These are phyloP conservation scores for Paracyclopina nana DNA, from an alignment of 1,140 invertebrate species.

Conservation along the genomic window DNA sequence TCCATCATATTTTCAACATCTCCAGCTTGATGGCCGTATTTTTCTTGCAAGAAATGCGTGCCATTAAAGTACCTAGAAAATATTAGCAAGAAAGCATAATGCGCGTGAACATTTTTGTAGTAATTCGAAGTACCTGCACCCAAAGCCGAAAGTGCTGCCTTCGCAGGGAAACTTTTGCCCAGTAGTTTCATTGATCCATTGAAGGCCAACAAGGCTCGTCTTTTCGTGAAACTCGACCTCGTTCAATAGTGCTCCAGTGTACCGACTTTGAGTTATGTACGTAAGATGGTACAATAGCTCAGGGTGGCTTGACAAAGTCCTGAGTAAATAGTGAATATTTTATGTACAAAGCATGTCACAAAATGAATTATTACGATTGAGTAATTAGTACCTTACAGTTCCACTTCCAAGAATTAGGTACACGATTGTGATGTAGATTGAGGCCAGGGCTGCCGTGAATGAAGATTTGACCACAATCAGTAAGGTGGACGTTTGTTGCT, in stretches of 20 bases:
- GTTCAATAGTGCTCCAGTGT: slow-evolving; percentile 39
- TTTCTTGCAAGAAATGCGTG: slow-evolving; percentile 45
- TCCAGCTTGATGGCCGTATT: slow-evolving; percentile 30
- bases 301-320: slow-evolving; percentile 36
- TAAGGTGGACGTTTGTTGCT: slow-evolving; percentile 59
- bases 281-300: slow-evolving; percentile 59
- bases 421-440: slow-evolving; percentile 38
- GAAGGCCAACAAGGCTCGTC: neutral
- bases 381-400: slow-evolving; percentile 41
- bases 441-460: slow-evolving; percentile 47
- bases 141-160: slow-evolving; percentile 4
- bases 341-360: slow-evolving; percentile 3
- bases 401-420: slow-evolving; percentile 53
- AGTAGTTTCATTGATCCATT: neutral
- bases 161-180: neutral
- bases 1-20: slow-evolving; percentile 31
- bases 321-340: slow-evolving; percentile 18
- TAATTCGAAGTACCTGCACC: slow-evolving; percentile 3
- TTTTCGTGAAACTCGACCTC: slow-evolving; percentile 2
- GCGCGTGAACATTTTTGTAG: neutral
- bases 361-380: neutral
- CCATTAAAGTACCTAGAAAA: slow-evolving; percentile 40
- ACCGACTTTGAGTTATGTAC: slow-evolving; percentile 50
- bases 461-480: slow-evolving; percentile 57
- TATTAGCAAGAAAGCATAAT: neutral